phyloP scores from a whole-genome alignment of 1,140 invertebrate genomes.

The Rhynchophorus ferrugineus region DNA sequence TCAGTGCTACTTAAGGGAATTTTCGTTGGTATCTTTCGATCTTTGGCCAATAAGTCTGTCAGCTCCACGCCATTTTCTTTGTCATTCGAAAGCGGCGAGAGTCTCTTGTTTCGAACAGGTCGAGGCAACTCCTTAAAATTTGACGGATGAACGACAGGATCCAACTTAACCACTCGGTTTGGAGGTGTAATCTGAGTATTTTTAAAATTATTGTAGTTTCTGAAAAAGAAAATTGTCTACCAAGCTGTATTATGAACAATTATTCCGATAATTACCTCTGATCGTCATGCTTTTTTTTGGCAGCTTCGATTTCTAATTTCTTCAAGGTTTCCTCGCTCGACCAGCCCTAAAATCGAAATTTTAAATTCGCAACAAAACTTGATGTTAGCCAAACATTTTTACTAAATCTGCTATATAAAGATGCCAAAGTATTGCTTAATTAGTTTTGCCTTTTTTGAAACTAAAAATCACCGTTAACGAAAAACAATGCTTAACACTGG shows the following conservation, averaged over 20 bases:
- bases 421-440: too few species aligned
- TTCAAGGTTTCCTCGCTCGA: slow-evolving; percentile 30
- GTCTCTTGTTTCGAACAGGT: slow-evolving; percentile 34
- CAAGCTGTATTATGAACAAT: too few species aligned
- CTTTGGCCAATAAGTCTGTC: slow-evolving; percentile 56
- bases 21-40: slow-evolving; percentile 40
- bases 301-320: slow-evolving; percentile 22
- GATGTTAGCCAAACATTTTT: too few species aligned
- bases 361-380: too few species aligned
- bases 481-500: too few species aligned
- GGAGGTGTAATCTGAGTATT: slow-evolving; percentile 18
- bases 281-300: slow-evolving; percentile 14
- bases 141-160: slow-evolving; percentile 20
- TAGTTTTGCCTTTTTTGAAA: too few species aligned
- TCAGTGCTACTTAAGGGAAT: slow-evolving; percentile 49
- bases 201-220: slow-evolving; percentile 24
- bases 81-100: slow-evolving; percentile 45
- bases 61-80: slow-evolving; percentile 56
- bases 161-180: slow-evolving; percentile 21
- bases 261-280: slow-evolving; percentile 17
- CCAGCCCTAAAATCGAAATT: slow-evolving; percentile 36
- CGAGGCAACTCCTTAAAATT: slow-evolving; percentile 24
- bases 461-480: too few species aligned
- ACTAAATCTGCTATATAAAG: too few species aligned
- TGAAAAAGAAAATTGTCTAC: too few species aligned